Evolutionary conservation across 2,888 invertebrate species (phyloP), one percentile per base, ranked within the genome.

Genomic region (Drosophila colorata): DNA sequence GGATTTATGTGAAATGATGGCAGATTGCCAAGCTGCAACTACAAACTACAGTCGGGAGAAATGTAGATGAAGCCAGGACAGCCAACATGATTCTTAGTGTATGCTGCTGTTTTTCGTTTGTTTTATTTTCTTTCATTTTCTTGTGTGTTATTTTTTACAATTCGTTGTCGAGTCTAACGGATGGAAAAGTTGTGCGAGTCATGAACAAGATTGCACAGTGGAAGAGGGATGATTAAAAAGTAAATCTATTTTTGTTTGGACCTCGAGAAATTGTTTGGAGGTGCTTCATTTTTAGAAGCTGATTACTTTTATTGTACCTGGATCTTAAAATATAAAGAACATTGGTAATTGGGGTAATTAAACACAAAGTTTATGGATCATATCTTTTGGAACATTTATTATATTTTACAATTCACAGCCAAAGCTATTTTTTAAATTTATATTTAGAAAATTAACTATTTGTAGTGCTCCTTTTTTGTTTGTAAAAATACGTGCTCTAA

Each of bases 1-100:
- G 89, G 88, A 82, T 80, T 88, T 84, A 78, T 74, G 72, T 71
- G 70, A 78, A 78, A 86, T 89, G 80, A 87, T 89, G 90, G 90
- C 89, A 78, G 86, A 80, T 89, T 88, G 86, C 88, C 84, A 90
- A 80, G 86, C 79, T 81, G 76, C 89, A 76, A 70, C 74, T 72
- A 66, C 69, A 47, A 64, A 70, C 64, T 37, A 66, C 52, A 53
- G 51, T 16, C 25, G 51, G 41, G 56, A 55, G 44, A 60, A 40
- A 57, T 31, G 23, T 2, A 8, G 20, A 43, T 37, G 47, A 28
- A 56, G 52, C 38, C 43, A 16, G 20, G 55, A 51, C 56, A 52
- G 55, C 18, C 68, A 81, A 63, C 51, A 68, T 59, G 60, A 49
- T 56, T 81, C 59, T 65, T 67, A 55, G 64, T 60, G 57, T 53